A percentile compares a stretch with the other conserved stretches of the same genome.
These are phyloP conservation scores for Rachycentron canadum DNA, from an alignment of 2,797 vertebrate species.

Conservation along the genomic window DNA sequence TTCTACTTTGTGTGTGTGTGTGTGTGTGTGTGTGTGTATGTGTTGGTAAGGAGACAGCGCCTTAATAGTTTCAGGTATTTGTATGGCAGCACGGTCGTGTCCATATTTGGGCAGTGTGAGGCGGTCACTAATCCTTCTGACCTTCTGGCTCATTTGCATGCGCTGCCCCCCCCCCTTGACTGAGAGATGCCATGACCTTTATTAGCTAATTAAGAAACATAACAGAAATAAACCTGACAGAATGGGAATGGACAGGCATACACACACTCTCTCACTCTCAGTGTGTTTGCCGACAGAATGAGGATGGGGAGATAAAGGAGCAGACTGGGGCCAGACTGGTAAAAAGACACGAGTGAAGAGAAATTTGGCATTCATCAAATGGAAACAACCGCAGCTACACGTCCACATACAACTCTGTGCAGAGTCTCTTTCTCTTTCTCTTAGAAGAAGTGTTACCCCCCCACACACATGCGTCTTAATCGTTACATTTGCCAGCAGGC, in stretches of 20 bases:
- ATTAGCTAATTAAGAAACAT: slow-evolving; percentile 86
- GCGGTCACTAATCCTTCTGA: slow-evolving; percentile 78
- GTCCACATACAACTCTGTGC: slow-evolving; percentile 19
- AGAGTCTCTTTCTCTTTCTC: slow-evolving; percentile 21
- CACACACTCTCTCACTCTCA: slow-evolving; percentile 40
- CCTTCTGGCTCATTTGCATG: slow-evolving; percentile 83
- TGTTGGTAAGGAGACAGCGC: slow-evolving; percentile 30
- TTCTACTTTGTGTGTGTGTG: not conserved
- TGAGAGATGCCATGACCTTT: slow-evolving; percentile 83
- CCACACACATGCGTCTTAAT: slow-evolving; percentile 29
- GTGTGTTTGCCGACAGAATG: slow-evolving; percentile 47
- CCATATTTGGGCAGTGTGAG: slow-evolving; percentile 75
- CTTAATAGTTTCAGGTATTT: slow-evolving; percentile 68
- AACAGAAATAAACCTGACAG: slow-evolving; percentile 84
- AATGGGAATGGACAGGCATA: slow-evolving; percentile 46
- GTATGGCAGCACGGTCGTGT: slow-evolving; percentile 71
- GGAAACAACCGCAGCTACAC: slow-evolving; percentile 34
- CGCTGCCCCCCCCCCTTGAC: slow-evolving; percentile 44
- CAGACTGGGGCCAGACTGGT: slow-evolving; percentile 28
- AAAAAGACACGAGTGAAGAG: slow-evolving; percentile 27
- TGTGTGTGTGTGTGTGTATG: slow-evolving; percentile 6
- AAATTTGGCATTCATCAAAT: slow-evolving; percentile 67
- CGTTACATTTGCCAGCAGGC: slow-evolving; percentile 61
- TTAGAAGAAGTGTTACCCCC: slow-evolving; percentile 41
- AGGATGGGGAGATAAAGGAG: slow-evolving; percentile 50